phyloP scores from a whole-genome alignment of 2,797 vertebrate species.

The Onychomys leucogaster region DNA sequence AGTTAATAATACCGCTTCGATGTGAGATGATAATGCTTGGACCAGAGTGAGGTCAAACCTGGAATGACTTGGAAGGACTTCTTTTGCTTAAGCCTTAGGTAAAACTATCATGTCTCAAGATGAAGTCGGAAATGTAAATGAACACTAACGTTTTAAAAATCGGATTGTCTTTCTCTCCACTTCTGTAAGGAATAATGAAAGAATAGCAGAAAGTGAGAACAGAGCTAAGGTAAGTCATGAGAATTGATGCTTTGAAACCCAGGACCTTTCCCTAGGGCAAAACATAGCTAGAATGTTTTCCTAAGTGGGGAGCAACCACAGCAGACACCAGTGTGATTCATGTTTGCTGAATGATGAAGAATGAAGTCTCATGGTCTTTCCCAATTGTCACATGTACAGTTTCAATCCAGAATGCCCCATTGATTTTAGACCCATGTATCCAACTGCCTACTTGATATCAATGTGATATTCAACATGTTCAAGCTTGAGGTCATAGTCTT shows the following conservation, averaged over 20 bases:
- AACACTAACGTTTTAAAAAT: neutral
- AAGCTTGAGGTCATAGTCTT: neutral
- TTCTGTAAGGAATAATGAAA: neutral
- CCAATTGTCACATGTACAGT: neutral
- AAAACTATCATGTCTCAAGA: neutral
- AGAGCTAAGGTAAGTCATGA: neutral
- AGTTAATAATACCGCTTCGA: neutral
- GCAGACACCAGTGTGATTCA: neutral
- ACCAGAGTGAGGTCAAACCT: neutral
- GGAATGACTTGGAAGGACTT: neutral
- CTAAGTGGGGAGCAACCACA: rapidly evolving
- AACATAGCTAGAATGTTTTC: too few relatives aligned
- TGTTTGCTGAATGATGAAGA: neutral
- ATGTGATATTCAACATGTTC: neutral
- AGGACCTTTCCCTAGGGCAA: neutral
- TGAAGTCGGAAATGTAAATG: neutral
- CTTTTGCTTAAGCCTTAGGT: neutral
- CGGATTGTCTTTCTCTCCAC: neutral
- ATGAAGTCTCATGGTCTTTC: too few relatives aligned
- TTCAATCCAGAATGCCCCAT: neutral
- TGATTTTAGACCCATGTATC: neutral
- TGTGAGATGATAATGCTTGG: neutral
- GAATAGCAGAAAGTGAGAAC: neutral
- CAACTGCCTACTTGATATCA: neutral
- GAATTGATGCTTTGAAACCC: neutral